phyloP scores from a whole-genome alignment of 2,113 vertebrate genomes.

The Aldabrachelys gigantea region DNA sequence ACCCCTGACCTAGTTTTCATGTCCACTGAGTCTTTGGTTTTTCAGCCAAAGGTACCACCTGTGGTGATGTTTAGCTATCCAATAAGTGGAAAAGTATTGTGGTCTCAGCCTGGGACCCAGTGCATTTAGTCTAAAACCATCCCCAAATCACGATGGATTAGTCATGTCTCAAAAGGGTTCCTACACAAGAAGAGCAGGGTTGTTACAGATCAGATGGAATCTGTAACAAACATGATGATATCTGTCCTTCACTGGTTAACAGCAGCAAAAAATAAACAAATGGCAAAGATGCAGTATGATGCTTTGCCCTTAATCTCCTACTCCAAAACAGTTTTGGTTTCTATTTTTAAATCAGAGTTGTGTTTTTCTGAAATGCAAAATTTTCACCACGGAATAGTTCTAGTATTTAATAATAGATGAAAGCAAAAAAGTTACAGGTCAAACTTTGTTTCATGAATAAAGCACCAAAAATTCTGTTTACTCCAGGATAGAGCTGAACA shows the following conservation, averaged over 20 bases:
- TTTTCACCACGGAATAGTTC: neutral
- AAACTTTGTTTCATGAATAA: slow-evolving; percentile 40
- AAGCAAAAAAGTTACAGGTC: neutral
- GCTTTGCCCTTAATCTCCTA: neutral
- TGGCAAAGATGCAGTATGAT: neutral
- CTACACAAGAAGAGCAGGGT: neutral
- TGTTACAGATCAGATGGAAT: neutral
- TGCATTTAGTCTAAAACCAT: neutral
- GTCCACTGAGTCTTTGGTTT: neutral
- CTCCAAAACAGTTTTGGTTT: neutral
- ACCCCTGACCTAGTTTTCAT: neutral
- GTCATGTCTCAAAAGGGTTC: neutral
- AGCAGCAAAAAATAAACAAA: neutral
- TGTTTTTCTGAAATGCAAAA: neutral
- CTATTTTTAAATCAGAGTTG: neutral
- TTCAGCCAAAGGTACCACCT: neutral
- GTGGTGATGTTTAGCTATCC: neutral
- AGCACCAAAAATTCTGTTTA: neutral
- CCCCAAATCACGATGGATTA: neutral
- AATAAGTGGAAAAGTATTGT: too few species aligned
- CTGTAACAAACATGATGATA: neutral
- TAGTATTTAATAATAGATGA: neutral
- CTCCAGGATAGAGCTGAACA: neutral
- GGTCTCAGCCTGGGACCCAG: neutral
- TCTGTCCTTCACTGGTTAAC: neutral